A percentile compares a stretch with the other conserved stretches of the same genome.
phyloP scores from a whole-genome alignment of 23 tunicate genomes.

The Ciona savignyi region DNA sequence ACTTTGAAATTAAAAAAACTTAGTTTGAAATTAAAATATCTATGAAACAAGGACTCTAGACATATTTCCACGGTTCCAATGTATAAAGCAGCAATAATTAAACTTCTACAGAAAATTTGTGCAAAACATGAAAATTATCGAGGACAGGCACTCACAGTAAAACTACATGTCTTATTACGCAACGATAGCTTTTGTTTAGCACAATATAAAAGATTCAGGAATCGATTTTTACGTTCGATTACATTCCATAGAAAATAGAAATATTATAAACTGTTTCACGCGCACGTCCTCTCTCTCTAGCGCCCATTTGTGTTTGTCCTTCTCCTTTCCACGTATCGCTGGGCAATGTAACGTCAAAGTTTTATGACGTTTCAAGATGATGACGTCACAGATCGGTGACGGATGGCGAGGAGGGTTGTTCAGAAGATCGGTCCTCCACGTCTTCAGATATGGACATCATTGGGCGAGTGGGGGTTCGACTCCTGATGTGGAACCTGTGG shows the following conservation, averaged over 20 bases:
- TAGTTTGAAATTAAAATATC: too few species aligned
- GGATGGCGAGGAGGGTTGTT: background rate
- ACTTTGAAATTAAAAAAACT: too few species aligned
- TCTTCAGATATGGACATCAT: slow-evolving; percentile 91
- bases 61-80: too few species aligned
- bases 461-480: slow-evolving; percentile 88
- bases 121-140: background rate
- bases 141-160: background rate
- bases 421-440: slow-evolving; percentile 16
- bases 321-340: background rate
- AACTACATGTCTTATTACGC: background rate
- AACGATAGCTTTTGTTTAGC: background rate
- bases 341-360: too few species aligned
- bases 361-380: too few species aligned
- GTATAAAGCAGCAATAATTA: background rate
- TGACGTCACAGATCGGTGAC: background rate
- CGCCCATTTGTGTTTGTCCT: background rate
- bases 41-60: too few species aligned
- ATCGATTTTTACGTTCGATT: background rate
- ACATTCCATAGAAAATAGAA: background rate
- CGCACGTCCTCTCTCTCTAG: background rate
- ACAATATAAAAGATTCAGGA: background rate
- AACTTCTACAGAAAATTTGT: background rate
- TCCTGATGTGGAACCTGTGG: slow-evolving; percentile 50
- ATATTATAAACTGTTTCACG: background rate